Percentiles rank a stretch among this genome's conserved stretches.
These are phyloP conservation scores for Heteractis magnifica DNA, from an alignment of 92 coral and sea anemone species.

Conservation along the genomic window DNA sequence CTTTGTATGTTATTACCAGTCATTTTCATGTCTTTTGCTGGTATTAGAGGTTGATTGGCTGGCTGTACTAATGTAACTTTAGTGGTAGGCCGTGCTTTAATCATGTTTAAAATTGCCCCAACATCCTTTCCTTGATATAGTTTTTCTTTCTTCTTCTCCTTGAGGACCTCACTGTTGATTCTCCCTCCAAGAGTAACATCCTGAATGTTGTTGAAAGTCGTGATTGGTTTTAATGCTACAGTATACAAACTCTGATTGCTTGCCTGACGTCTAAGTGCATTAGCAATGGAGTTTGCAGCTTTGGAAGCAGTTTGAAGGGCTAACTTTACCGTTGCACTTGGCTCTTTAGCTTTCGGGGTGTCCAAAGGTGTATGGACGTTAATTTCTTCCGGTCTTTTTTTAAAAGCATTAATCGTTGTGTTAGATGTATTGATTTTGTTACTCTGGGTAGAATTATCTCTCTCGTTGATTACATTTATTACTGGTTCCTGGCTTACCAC, in stretches of 20 bases:
- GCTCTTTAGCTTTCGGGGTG: background rate
- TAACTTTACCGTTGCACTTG: background rate
- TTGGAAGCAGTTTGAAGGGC: background rate
- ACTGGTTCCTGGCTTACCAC: slow-evolving; percentile 26
- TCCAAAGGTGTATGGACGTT: too few species aligned
- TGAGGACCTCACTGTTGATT: slow-evolving; percentile 39
- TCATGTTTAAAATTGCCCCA: background rate
- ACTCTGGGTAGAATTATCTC: background rate
- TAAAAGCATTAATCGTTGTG: background rate
- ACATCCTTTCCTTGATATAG: slow-evolving; percentile 28
- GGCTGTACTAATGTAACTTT: background rate
- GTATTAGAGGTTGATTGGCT: background rate
- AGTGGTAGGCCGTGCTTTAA: slow-evolving; percentile 6
- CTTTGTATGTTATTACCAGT: background rate
- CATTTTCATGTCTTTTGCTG: background rate
- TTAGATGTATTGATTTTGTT: background rate
- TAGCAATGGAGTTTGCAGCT: slow-evolving; percentile 25
- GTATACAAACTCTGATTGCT: slow-evolving; percentile 6
- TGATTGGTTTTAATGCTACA: slow-evolving; percentile 26
- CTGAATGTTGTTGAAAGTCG: slow-evolving; percentile 18
- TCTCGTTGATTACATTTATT: slow-evolving; percentile 10
- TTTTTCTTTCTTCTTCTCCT: slow-evolving; percentile 37
- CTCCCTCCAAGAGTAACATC: slow-evolving; percentile 37
- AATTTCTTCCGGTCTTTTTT: background rate
- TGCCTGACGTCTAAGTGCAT: slow-evolving; percentile 27